Evolutionary conservation across 1,140 invertebrate species (phyloP), one percentile per base, ranked within the genome.

Genomic region (Papilio xuthus): DNA sequence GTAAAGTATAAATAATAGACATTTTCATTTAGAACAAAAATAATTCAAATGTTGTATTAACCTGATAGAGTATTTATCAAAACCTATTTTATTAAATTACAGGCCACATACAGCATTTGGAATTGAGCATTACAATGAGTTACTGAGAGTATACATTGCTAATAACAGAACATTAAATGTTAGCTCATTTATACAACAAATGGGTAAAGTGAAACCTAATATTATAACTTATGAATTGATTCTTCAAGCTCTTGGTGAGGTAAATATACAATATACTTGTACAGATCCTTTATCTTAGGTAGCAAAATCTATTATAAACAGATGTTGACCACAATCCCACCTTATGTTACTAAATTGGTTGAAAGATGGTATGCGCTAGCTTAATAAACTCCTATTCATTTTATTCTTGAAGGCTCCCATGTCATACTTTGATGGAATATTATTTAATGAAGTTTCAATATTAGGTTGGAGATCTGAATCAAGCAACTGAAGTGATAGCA

Each of bases 401-500:
- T 8, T 6, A 6, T 47, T 6, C 7, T 47, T 47, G 8, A 10
- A 6, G 4, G 32, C 32, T 7, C 44, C 10, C 44, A 10, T 47
- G 0, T 15, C 44, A 3, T 12, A 44, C n/a, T n/a, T n/a, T 9
- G 9, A 12, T 4, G 1, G 10, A 44, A 10, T 23, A 9, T 20
- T 70, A 79, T 63, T 56, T 73, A n/a, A 15, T 78, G 18, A 13
- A 72, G 72, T 81, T 81, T 77, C 60, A 77, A 53, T 79, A 84
- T 44, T 53, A 95, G 93, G 86, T 87, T 10, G 96, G 96, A 44
- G 94, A 96, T 84, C 89, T 96, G 26, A 93, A 95, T 78, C 94
- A 95, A 83, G 94, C 95, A 20, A 94, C 93, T 28, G 94, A 95
- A 83, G 94, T 96, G 10, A 89, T 96, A 47, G 91, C 95, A 70